Percentiles rank a stretch among this genome's conserved stretches.
phyloP scores from a whole-genome alignment of 2,888 invertebrate species.

The Eubasilissa splendida region DNA sequence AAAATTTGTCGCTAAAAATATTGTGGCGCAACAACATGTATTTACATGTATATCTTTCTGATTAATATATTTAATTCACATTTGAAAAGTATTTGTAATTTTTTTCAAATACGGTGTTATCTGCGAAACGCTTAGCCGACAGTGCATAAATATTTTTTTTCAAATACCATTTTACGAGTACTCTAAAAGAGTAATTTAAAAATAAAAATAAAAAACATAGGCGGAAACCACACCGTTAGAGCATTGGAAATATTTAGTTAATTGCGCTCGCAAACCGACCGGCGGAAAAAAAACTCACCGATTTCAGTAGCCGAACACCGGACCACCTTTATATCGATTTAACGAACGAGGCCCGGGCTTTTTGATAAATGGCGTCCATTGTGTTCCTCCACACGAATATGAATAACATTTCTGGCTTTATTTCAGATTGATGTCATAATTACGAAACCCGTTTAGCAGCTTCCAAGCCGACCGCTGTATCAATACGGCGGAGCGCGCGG shows the following conservation, averaged over 20 bases:
- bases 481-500: constrained; percentile 1
- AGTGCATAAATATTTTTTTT: too few species aligned
- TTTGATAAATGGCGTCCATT: constrained; percentile 31
- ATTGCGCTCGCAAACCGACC: not conserved
- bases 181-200: too few species aligned
- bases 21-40: too few species aligned
- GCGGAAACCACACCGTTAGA: constrained; percentile 20
- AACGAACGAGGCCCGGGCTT: constrained; percentile 3
- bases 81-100: too few species aligned
- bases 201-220: not conserved
- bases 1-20: too few species aligned
- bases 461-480: constrained; percentile 17
- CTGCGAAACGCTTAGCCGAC: too few species aligned
- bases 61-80: too few species aligned
- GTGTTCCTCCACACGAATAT: constrained; percentile 17
- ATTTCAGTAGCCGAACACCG: constrained; percentile 24
- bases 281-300: constrained; percentile 9
- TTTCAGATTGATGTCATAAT: constrained; percentile 50
- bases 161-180: too few species aligned
- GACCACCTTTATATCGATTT: constrained; percentile 27
- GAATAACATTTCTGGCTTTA: constrained; percentile 8
- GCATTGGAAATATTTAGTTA: constrained; percentile 15
- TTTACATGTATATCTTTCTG: too few species aligned
- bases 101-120: too few species aligned
- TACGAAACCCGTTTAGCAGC: constrained; percentile 43